Base-by-base conservation (phyloP, 2,113 vertebrate genomes). In the Paratilapia polleni region DNA sequence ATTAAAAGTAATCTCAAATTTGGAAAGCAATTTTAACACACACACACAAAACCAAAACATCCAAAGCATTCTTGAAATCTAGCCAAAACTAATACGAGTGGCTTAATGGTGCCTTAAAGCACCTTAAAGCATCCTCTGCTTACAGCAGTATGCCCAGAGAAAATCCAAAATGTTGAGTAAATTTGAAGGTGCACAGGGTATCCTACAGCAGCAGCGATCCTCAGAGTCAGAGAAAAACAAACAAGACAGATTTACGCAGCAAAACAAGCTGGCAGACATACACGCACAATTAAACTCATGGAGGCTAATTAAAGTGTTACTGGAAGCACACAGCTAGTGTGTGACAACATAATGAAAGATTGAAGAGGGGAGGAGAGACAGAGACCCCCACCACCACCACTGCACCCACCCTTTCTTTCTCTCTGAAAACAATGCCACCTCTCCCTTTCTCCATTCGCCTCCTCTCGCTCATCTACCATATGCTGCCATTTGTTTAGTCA, bases 401-500 rank as follows among this genome's bases (percentile, higher is more conserved):
- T 87, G n/a, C 76, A 81, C 63, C 84, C 78, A 85, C 64, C 62
- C 75, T 49, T 60, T 62, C 88, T 82, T 85, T 89, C 77, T 89
- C 80, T 91, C 89, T 89, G 93, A 95, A 95, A 96, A 95, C 94
- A 95, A 95, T 95, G 92, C 89, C 87, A 91, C 90, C 87, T 91
- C 89, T 91, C 87, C 89, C 90, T 82, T 83, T 85, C 92, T 89
- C 85, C 79, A 22, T 61, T 87, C 70, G 43, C 89, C 78, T 80
- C 78, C 60, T 85, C 81, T 88, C 92, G 94, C 94, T 94, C 95
- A 95, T 96, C 95, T 95, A 94, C 95, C 96, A 96, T 97, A 97
- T 96, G 96, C 94, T 96, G 94, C 94, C 92, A 95, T 96, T 97
- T 96, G 96, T 96, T 96, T 95, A 90, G 93, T 95, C 93, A 93